phyloP scores from a whole-genome alignment of 1,140 invertebrate genomes.

The Drosophila parvula region DNA sequence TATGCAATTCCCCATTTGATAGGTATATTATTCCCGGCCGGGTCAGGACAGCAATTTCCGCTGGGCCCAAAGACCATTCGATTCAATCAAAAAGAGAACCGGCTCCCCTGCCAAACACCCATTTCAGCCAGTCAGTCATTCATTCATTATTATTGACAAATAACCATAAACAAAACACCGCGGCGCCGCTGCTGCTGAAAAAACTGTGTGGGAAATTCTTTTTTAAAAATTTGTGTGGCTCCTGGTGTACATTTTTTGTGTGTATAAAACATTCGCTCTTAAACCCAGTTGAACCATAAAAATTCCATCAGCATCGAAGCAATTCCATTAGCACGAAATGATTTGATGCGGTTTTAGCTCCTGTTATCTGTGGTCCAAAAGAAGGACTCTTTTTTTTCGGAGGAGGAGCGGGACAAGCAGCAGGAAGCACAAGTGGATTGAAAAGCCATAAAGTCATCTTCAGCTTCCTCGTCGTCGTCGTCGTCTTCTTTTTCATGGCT shows the following conservation, averaged over 20 bases:
- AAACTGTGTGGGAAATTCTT: constrained; percentile 17
- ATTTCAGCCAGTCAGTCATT: constrained; percentile 6
- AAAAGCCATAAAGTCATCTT: constrained; percentile 71
- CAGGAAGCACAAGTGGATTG: constrained; percentile 57
- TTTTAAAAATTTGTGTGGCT: constrained; percentile 28
- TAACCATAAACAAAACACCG: constrained; percentile 46
- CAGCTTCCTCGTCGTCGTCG: not conserved
- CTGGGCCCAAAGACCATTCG: constrained; percentile 42
- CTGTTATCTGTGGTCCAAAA: constrained; percentile 46
- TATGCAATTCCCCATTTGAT: constrained; percentile 59
- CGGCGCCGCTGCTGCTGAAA: constrained; percentile 9
- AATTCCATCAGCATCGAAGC: constrained; percentile 75
- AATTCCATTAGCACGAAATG: constrained; percentile 81
- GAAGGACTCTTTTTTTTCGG: constrained; percentile 12
- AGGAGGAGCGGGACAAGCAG: constrained; percentile 18
- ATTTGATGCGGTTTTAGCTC: constrained; percentile 73
- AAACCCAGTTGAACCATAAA: constrained; percentile 55
- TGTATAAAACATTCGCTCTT: constrained; percentile 3
- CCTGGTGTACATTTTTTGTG: constrained; percentile 14
- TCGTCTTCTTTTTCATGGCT: constrained; percentile 1
- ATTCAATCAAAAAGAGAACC: constrained; percentile 56
- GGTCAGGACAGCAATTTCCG: constrained; percentile 56
- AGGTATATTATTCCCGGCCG: constrained; percentile 36
- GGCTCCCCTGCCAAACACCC: constrained; percentile 1
- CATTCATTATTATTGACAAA: constrained; percentile 57